Evolutionary conservation across 2,888 invertebrate genomes (phyloP).

Genomic region (Lycocerus yunnanus): DNA sequence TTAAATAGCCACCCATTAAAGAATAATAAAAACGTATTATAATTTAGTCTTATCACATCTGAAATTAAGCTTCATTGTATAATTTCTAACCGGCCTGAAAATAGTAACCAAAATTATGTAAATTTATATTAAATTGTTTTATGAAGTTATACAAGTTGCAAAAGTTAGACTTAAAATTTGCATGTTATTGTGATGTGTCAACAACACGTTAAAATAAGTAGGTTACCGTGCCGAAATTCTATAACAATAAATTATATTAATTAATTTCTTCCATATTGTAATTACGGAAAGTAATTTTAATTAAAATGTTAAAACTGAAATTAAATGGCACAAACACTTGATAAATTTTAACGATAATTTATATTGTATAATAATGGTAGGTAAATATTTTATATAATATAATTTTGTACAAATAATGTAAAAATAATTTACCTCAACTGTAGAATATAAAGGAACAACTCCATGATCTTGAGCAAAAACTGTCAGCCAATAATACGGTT

Average conservation of each 20-base stretch:
- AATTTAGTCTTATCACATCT: background rate
- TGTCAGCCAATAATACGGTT: slow-evolving; percentile 90
- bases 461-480: slow-evolving; percentile 92
- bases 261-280: background rate
- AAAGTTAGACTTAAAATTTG: slow-evolving; percentile 20
- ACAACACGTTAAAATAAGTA: slow-evolving; percentile 10
- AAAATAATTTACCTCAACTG: slow-evolving; percentile 72
- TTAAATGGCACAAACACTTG: background rate
- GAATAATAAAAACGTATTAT: background rate
- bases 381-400: background rate
- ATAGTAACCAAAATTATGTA: slow-evolving; percentile 17
- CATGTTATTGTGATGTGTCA: slow-evolving; percentile 22
- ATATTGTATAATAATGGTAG: background rate
- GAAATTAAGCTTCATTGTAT: background rate
- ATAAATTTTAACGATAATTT: background rate
- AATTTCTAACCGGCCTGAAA: slow-evolving; percentile 4
- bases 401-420: background rate
- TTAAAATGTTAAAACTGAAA: background rate
- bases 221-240: slow-evolving; percentile 5
- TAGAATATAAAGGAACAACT: slow-evolving; percentile 81
- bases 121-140: slow-evolving; percentile 21
- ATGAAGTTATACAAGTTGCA: slow-evolving; percentile 22
- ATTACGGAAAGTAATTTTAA: background rate
- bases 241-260: slow-evolving; percentile 2
- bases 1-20: background rate